Evolutionary conservation across 2,888 invertebrate species (phyloP).

Genomic region (Eupithecia inturbata): DNA sequence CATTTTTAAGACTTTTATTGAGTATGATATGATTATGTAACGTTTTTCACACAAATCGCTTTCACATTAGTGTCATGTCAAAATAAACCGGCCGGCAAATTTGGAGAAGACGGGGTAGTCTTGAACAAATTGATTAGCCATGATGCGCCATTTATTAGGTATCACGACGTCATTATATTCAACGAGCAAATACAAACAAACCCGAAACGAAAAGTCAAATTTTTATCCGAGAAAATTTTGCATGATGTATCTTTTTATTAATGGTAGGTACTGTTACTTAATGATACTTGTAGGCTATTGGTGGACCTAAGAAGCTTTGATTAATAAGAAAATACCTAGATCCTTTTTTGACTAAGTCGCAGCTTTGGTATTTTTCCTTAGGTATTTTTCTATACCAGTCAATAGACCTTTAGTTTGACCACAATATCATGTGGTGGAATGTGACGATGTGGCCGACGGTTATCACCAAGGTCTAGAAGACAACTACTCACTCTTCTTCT

Average conservation of each 20-base stretch:
- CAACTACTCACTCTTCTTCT: too few relatives aligned
- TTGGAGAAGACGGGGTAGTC: neutral
- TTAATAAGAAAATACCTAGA: too few relatives aligned
- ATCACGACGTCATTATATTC: neutral
- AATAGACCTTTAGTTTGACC: too few relatives aligned
- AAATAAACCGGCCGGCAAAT: neutral
- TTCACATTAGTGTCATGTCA: neutral
- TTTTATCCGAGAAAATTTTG: neutral
- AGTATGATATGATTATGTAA: neutral
- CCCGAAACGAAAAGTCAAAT: neutral
- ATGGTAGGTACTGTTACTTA: too few relatives aligned
- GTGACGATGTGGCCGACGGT: too few relatives aligned
- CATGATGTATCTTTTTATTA: too few relatives aligned
- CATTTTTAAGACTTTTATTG: neutral
- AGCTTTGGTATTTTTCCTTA: too few relatives aligned
- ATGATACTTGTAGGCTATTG: too few relatives aligned
- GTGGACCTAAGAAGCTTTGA: neutral
- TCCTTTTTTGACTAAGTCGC: too few relatives aligned
- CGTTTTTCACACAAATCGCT: neutral
- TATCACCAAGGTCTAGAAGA: too few relatives aligned
- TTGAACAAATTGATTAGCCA: neutral
- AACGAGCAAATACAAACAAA: neutral
- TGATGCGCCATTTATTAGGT: neutral
- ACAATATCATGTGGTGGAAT: too few relatives aligned
- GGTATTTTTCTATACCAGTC: too few relatives aligned